Evolutionary conservation across 2,113 vertebrate species (phyloP), one percentile per base, ranked within the genome.

Genomic region (Phylloscopus trochilus): DNA sequence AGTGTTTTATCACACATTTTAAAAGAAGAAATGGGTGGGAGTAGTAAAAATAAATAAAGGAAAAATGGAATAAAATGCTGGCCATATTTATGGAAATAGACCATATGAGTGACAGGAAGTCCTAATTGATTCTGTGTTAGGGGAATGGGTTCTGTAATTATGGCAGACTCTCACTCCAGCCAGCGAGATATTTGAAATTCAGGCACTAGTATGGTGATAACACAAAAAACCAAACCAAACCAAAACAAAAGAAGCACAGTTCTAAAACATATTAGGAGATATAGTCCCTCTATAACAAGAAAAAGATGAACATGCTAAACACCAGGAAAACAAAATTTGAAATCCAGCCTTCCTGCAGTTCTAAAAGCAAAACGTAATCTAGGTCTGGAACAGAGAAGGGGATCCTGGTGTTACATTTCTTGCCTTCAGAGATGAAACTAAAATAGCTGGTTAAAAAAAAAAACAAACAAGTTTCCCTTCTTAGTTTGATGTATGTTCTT

Each of bases 201-300:
- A 83, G 37, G 13, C 13, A 44, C 7, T 35, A 67, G 9, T 13
- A 47, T 15, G 11, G 12, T 35, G n/a, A 35, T 60, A 60, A 9
- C 21, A 79, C 9, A 67, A n/a, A 68, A 7, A 4, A 3, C 7
- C 10, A 27, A 21, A 43, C 12, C 14, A 26, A 55, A 4, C 4
- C 3, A 51, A 37, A 41, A n/a, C n/a, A 43, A 23, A 10, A 4
- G 1, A 55, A 77, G 18, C 0, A 1, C 11, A 43, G 30, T 35
- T 69, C 27, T 60, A 58, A 56, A 73, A 83, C 5, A n/a, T 30
- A 28, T 23, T 21, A 44, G 33, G 33, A 51, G 44, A 80, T 39
- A 69, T 1, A 78, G 15, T 63, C 13, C 12, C 23, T 30, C 37
- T 53, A 28, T 1, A 72, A 59, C 58, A 5, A 75, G 44, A 64